Evolutionary conservation across 2,888 invertebrate species (phyloP), one percentile per base, ranked within the genome.

Genomic region (Cataglyphis altisquamis): DNA sequence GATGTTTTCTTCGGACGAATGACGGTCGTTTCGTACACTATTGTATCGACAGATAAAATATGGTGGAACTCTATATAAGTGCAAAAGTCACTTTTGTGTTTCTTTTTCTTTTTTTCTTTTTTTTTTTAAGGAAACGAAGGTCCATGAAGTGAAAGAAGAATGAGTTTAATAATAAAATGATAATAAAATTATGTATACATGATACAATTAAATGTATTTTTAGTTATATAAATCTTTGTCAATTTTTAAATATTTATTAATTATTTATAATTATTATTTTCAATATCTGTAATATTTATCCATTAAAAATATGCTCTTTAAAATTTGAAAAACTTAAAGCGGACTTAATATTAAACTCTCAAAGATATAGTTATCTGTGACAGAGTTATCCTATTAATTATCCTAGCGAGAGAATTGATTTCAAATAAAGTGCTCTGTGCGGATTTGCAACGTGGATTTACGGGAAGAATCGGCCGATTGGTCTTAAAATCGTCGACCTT

Each of bases 1-100:
- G 68, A 70, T 57, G 75, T 74, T 68, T 72, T 57, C n/a, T 55
- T 77, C 55, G 55, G 18, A 66, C 29, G 29, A 74, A 64, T 12
- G 48, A 64, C 60, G 64, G 15, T 68, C 25, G 60, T 67, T 66
- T 39, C 3, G 60, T 18, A 45, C 6, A 66, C 25, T 36, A 39
- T 8, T 21, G 41, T 57, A 21, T 25, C 57, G 18, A 57, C 4
- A 9, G 18, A 72, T 25, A 29, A 60, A 29, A 60, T 29, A 0
- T 60, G 25, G 5, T 15, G 12, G 60, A 60, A 29, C 8, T 60
- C 15, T 60, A 21, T 6, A 29, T 8, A 48, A 21, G n/a, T n/a
- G 12, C n/a, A 25, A 32, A 32, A 48, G 21, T 63, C 5, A 62
- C 8, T 41, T 60, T 12, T 3, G 60, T 25, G 41, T 45, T 62